A percentile compares a stretch with the other conserved stretches of the same genome.
These are phyloP conservation scores for Paguma larvata DNA, from an alignment of 2,797 vertebrate species.

Conservation along the genomic window DNA sequence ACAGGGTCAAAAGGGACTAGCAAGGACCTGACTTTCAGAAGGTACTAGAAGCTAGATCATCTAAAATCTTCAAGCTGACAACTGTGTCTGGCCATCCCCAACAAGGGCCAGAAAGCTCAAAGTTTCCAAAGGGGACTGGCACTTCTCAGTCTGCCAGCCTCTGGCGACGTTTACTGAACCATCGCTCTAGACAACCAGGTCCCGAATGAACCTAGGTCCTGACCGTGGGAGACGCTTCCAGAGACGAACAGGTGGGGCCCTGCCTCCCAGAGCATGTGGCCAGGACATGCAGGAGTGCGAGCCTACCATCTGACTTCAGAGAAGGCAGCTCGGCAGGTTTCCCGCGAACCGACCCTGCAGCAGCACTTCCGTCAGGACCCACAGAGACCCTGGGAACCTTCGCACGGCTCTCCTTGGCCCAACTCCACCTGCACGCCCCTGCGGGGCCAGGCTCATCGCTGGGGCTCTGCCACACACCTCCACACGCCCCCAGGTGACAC, in stretches of 20 bases:
- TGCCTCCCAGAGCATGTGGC: background rate
- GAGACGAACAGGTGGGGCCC: background rate
- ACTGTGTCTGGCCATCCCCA: background rate
- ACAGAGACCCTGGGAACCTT: background rate
- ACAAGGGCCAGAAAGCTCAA: no score
- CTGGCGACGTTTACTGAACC: no score
- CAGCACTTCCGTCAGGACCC: background rate
- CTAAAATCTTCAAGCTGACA: background rate
- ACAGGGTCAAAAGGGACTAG: background rate
- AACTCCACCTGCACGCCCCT: background rate
- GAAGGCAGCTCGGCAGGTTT: background rate
- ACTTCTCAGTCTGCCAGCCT: background rate
- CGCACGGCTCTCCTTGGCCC: background rate
- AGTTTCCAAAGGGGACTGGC: background rate
- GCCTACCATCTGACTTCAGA: no score
- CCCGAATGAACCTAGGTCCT: background rate
- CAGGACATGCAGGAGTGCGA: background rate
- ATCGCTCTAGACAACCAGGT: background rate
- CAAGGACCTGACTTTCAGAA: background rate
- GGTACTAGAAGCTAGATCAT: background rate
- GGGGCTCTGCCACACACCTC: background rate
- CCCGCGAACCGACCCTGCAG: background rate
- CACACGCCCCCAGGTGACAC: background rate
- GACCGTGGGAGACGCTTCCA: background rate
- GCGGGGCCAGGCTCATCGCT: fast-evolving